These are phyloP conservation scores for Cyprinodon brontotheroides DNA, from an alignment of 2,113 vertebrate species.

Conservation along the genomic window DNA sequence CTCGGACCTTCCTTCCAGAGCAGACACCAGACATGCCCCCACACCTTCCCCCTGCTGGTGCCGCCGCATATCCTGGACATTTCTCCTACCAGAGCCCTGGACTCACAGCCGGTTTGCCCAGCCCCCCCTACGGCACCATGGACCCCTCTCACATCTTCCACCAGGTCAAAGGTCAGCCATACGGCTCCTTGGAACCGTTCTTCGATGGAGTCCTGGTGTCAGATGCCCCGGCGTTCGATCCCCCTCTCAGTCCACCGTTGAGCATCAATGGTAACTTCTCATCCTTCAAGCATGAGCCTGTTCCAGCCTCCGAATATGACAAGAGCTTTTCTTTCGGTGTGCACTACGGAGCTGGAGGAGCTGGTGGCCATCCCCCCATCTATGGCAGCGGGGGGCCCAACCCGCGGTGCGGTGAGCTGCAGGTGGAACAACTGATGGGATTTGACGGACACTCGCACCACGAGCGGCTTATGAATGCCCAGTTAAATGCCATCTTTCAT, in stretches of 20 bases:
- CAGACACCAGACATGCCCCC: conserved; percentile 88
- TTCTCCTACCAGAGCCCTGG: conserved; percentile 94
- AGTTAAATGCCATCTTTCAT: conserved; percentile 97
- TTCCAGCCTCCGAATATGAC: conserved; percentile 83
- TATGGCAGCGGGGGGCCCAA: conserved; percentile 80
- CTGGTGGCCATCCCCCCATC: conserved; percentile 82
- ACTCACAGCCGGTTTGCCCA: conserved; percentile 92
- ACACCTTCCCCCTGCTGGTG: conserved; percentile 82
- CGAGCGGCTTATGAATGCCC: conserved; percentile 93
- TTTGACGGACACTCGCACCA: conserved; percentile 94
- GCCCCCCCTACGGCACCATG: conserved; percentile 96
- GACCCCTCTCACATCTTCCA: conserved; percentile 97
- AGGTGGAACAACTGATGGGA: conserved; percentile 89
- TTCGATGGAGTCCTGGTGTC: conserved; percentile 90
- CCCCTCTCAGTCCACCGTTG: conserved; percentile 93
- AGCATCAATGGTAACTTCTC: conserved; percentile 99
- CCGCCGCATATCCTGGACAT: conserved; percentile 83
- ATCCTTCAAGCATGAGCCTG: conserved; percentile 94
- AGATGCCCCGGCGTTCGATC: conserved; percentile 92
- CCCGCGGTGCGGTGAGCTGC: conserved; percentile 84
- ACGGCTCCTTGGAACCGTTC: conserved; percentile 89
- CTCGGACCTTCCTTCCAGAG: conserved; percentile 95
- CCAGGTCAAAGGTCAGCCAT: conserved; percentile 86
- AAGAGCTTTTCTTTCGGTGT: conserved; percentile 93
- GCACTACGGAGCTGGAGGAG: conserved; percentile 87